Base-by-base conservation (phyloP, 2,113 vertebrate genomes). In the Mormyrus iriodes region DNA sequence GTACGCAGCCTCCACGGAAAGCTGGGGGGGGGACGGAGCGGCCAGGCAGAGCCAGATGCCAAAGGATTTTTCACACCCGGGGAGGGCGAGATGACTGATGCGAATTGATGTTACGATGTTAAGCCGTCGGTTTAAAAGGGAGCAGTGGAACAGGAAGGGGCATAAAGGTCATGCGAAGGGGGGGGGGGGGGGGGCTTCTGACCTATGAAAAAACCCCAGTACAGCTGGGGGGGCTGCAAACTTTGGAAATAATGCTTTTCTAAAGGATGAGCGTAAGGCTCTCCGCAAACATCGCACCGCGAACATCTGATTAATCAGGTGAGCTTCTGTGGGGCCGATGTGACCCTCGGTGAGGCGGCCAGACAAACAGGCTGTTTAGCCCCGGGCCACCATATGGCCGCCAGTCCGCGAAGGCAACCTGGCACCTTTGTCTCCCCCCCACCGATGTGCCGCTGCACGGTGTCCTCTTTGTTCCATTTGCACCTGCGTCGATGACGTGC, bases 341-440 rank as follows among this genome's bases (percentile, higher is more conserved):
- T 94, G 94, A 95, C 94, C 96, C 95, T 91, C 92, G 94, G 92
- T 93, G 92, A 92, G 93, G 94, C 94, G 95, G 94, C 94, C 95
- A 95, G 93, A 94, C 95, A 95, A 93, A 94, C 94, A 95, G 94
- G 94, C 94, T 95, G 94, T 93, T 95, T 94, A 89, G 95, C 96
- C 94, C 94, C 92, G 90, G 95, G 95, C 95, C 93, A 94, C 95
- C 95, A 96, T 95, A 94, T 96, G 96, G 95, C 91, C 93, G 91
- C 90, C 93, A 93, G 93, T 94, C 94, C 91, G 91, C 93, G 90
- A 92, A 91, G 92, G n/a, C 92, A 92, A 92, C 93, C 95, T 90
- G 92, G 88, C 88, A 82, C 53, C 90, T 90, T 87, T 2, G 53
- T 87, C 92, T 90, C 86, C 3, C 51, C 88, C 79, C 89, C 79